phyloP scores from a whole-genome alignment of 2,888 invertebrate genomes.

The Crematogaster levior region DNA sequence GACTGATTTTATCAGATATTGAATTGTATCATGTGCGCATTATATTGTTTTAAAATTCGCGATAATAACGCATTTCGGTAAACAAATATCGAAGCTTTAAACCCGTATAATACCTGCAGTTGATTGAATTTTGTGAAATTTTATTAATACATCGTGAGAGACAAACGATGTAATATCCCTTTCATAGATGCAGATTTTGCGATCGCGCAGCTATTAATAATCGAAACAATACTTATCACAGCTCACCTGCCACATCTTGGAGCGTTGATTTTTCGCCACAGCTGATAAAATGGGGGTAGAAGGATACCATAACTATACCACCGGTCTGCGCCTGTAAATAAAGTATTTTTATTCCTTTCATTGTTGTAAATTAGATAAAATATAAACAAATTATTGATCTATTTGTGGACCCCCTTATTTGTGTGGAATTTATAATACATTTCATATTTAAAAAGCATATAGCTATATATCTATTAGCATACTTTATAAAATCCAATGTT shows the following conservation, averaged over 20 bases:
- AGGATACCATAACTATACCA: slow-evolving; percentile 90
- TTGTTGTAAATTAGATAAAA: not conserved
- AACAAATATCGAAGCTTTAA: slow-evolving; percentile 10
- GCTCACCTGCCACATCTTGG: slow-evolving; percentile 88
- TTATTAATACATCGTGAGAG: not conserved
- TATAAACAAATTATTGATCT: not conserved
- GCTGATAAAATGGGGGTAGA: slow-evolving; percentile 88
- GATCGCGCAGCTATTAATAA: not conserved
- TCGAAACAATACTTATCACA: not conserved
- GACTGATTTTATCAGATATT: not conserved
- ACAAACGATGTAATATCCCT: not conserved
- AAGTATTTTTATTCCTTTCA: slow-evolving; percentile 13
- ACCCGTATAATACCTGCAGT: not conserved
- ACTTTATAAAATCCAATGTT: not conserved
- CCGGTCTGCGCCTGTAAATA: slow-evolving; percentile 87
- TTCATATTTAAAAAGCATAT: not conserved
- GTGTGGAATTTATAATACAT: too few species aligned
- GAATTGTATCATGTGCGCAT: not conserved
- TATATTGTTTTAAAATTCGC: not conserved
- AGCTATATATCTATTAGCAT: not conserved
- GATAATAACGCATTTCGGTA: not conserved
- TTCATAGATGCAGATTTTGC: not conserved
- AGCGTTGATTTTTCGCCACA: slow-evolving; percentile 88
- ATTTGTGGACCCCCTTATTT: not conserved
- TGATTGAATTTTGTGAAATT: slow-evolving; percentile 18